phyloP scores from a whole-genome alignment of 2,113 vertebrate genomes.

The Vireo altiloquus region DNA sequence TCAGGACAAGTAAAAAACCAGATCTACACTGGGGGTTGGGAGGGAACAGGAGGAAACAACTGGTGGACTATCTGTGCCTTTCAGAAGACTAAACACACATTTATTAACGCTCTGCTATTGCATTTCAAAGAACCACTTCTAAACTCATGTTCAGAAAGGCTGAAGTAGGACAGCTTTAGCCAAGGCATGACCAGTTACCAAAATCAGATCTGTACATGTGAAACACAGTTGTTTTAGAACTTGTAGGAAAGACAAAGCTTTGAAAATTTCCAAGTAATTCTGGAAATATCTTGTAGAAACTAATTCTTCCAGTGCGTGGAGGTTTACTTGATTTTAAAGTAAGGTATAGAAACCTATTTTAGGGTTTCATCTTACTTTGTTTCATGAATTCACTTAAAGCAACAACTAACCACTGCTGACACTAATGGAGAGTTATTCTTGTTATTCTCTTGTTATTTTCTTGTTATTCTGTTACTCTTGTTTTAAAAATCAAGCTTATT shows the following conservation, averaged over 20 bases:
- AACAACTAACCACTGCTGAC: background rate
- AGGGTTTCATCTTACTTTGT: background rate
- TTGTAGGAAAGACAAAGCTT: background rate
- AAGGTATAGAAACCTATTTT: background rate
- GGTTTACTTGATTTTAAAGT: background rate
- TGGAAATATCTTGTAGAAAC: background rate
- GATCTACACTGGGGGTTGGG: background rate
- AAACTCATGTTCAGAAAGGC: background rate
- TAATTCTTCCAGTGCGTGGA: background rate
- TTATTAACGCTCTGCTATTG: background rate
- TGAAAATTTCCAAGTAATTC: background rate
- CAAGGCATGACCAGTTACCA: background rate
- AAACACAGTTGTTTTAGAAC: background rate
- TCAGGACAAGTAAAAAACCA: background rate
- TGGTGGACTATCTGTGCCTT: background rate
- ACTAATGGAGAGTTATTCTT: background rate
- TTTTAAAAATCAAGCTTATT: background rate
- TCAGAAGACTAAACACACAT: background rate
- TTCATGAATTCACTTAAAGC: background rate
- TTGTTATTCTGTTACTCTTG: background rate
- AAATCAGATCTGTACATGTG: rapidly evolving
- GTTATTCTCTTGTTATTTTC: too few relatives aligned
- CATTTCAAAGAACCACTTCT: background rate
- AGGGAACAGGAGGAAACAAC: background rate
- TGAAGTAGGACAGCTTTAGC: background rate